Evolutionary conservation across 1,140 invertebrate genomes (phyloP).

Genomic region (Scaptomyza pallida): DNA sequence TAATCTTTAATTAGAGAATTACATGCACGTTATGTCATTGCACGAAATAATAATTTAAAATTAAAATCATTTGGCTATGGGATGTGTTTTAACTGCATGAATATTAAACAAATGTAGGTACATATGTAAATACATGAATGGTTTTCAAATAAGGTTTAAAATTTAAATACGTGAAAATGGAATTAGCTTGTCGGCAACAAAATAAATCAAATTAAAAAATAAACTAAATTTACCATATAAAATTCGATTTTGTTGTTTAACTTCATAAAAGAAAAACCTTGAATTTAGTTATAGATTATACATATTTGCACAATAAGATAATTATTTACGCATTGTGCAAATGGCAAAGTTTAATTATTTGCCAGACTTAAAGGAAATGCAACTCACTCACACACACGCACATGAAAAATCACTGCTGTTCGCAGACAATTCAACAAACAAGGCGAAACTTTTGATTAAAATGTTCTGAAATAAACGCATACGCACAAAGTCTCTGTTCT

Average conservation of each 20-base stretch:
- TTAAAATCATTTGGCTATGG: too few species aligned
- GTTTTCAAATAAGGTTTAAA: background rate
- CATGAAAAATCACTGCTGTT: conserved; percentile 61
- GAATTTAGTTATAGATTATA: background rate
- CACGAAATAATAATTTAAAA: conserved; percentile 57
- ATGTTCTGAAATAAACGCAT: conserved; percentile 46
- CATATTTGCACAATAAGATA: background rate
- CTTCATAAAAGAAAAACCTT: background rate
- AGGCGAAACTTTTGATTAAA: conserved; percentile 73
- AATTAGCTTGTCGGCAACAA: too few species aligned
- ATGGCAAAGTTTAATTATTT: conserved; percentile 7
- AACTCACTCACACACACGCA: background rate
- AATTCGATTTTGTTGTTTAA: too few species aligned
- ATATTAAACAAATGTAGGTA: too few species aligned
- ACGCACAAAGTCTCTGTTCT: conserved; percentile 1
- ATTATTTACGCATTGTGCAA: conserved; percentile 28
- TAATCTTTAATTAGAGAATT: conserved; percentile 56
- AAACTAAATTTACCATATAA: too few species aligned
- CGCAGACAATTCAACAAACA: conserved; percentile 36
- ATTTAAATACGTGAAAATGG: background rate
- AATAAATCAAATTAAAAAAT: too few species aligned
- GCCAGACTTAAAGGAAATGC: background rate
- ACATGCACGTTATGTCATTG: conserved; percentile 33
- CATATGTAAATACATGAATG: background rate
- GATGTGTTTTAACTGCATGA: background rate